Evolutionary conservation across 2,888 invertebrate species (phyloP).

Genomic region (Archips crataeganus): DNA sequence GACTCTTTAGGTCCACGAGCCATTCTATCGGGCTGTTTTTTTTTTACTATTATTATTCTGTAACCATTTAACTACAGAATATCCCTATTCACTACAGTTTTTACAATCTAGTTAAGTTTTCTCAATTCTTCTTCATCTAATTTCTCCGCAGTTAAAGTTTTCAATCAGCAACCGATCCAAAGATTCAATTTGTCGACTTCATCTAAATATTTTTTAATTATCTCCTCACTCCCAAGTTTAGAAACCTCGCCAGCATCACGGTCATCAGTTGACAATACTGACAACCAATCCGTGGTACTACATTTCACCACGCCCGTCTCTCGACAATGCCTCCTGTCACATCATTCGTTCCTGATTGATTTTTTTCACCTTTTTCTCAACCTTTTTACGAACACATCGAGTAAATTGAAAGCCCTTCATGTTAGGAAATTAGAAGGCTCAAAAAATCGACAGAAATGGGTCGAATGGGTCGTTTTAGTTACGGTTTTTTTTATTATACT

Average conservation of each 20-base stretch:
- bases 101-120: not conserved
- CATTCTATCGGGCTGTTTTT: too few relatives aligned
- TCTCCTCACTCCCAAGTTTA: constrained; percentile 50
- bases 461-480: constrained; percentile 51
- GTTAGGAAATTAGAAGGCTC: constrained; percentile 56
- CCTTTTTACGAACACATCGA: constrained; percentile 62
- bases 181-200: constrained; percentile 9
- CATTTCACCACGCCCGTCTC: constrained; percentile 77
- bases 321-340: constrained; percentile 77
- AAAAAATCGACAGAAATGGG: constrained; percentile 51
- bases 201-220: constrained; percentile 43
- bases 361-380: constrained; percentile 66
- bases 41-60: too few relatives aligned
- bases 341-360: constrained; percentile 80
- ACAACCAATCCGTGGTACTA: constrained; percentile 71
- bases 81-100: not conserved
- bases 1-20: too few relatives aligned
- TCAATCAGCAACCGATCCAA: constrained; percentile 2
- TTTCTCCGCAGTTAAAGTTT: not conserved
- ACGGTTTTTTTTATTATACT: constrained; percentile 39
- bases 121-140: not conserved
- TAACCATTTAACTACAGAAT: not conserved
- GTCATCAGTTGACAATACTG: constrained; percentile 75
- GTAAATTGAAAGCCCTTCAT: constrained; percentile 75
- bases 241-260: constrained; percentile 51